Base-by-base conservation (phyloP, 2,888 invertebrate genomes). In the Volucella inanis region DNA sequence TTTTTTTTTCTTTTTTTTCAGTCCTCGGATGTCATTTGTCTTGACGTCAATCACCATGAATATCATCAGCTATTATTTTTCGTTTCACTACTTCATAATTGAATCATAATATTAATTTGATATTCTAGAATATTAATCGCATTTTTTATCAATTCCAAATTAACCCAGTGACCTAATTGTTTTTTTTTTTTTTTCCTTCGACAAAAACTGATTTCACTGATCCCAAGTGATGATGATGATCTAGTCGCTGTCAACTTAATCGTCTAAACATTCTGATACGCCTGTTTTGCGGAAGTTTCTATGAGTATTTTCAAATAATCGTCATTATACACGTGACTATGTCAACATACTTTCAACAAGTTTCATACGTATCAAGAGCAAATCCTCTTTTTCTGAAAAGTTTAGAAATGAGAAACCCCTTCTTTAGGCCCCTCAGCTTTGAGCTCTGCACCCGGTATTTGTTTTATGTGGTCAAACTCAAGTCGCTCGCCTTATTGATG, bases 401-500 rank as follows among this genome's bases (percentile, higher is more conserved):
- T 64, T 52, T 70, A 14, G 10, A 64, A 50, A 38, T 10, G 45
- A 9, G 14, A 31, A 31, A 31, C 31, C 14, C 54, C 12, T 14
- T 52, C 65, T 68, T 57, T 41, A 55, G 18, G 2, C 54, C 68
- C 47, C 38, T 31, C 61, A 67, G 52, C 43, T 64, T 47, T 64
- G 38, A 43, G 59, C 9, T 15, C 15, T 68, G 31, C 22, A 54
- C 47, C 49, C 50, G 52, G 12, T 14, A 14, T 14, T 49, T 39
- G 22, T 14, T 52, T 2, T 62, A 55, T 80, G 84, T 71, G 80
- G 65, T 65, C 84, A 84, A 70, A 71, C 75, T 84, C 75, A 84
- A 75, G 75, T 70, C 61, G 61, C 70, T 84, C 71, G 76, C 84
- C 75, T 84, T 71, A 76, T 38, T 47, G 75, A 61, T 84, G 84